Base-by-base conservation (phyloP, 2,888 invertebrate species). In the Rhyacophila evoluta region DNA sequence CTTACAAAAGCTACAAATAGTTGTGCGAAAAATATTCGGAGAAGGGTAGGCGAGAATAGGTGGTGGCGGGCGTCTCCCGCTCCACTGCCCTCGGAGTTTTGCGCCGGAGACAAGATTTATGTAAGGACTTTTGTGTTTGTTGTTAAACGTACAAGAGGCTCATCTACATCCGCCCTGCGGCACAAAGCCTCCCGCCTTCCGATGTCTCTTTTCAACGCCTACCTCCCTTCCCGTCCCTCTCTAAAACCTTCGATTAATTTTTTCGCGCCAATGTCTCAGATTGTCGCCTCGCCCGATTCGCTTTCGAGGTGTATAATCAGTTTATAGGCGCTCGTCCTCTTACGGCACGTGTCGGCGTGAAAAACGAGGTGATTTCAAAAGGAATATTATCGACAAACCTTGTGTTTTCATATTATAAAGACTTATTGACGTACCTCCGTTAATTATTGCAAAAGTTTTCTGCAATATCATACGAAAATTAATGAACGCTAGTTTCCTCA, bases 41-140 rank as follows among this genome's bases (percentile, higher is more conserved):
- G 36, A 37, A 68, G 76, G 12, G 36, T 68, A 41, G 36, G 39
- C 37, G 75, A 39, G 28, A 37, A 67, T 75, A 55, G 68, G 39
- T 15, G 76, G 27, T n/a, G 70, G 69, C 29, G 71, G 25, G 25
- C 11, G 70, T 72, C 73, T 29, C 68, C 86, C 86, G 86, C 86
- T 38, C 67, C 33, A 41, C 55, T 72, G 37, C 81, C 86, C 85
- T 84, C 84, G 85, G 86, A 87, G 86, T 86, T 74, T 86, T 85
- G 84, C 85, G 75, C 74, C 75, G 84, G 85, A 85, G 87, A 87
- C 87, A 89, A 89, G 89, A 89, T 89, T 89, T 89, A 89, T 89
- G 88, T 87, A 87, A 87, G 87, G 88, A 89, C 88, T 89, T 89
- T 89, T 88, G 87, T 89, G 88, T 89, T 89, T 89, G 87, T 87